A percentile compares a stretch with the other conserved stretches of the same genome.
Evolutionary conservation across 92 coral and sea anemone species (phyloP).

Genomic region (Hydrozoanthus gracilis): DNA sequence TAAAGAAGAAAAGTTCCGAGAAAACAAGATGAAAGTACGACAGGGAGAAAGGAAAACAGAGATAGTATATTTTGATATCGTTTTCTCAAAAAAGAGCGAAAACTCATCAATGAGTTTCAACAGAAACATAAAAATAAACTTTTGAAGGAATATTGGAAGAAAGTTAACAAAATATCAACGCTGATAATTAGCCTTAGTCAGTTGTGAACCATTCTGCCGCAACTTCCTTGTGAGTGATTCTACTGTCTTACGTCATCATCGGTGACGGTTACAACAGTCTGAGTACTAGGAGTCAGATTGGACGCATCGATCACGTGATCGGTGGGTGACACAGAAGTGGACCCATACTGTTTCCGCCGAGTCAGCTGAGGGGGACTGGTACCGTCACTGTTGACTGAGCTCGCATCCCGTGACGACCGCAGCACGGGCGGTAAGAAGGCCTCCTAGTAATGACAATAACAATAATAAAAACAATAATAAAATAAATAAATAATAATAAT

Average conservation of each 20-base stretch:
- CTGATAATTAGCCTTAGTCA: no score
- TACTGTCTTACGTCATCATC: constrained; percentile 68
- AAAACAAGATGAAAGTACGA: no score
- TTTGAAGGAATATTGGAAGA: no score
- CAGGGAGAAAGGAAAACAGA: no score
- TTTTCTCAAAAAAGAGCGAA: no score
- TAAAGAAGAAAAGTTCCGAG: no score
- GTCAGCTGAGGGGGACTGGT: constrained; percentile 85
- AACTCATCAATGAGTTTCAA: no score
- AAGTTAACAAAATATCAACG: no score
- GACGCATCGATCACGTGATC: constrained; percentile 98
- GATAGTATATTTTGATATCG: no score
- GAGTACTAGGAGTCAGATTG: constrained; percentile 84
- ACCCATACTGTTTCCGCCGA: constrained; percentile 84
- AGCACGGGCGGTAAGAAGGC: constrained; percentile 99
- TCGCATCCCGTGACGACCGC: constrained; percentile 74
- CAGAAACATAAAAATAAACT: no score
- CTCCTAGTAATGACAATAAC: constrained; percentile 58
- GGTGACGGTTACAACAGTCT: constrained; percentile 81
- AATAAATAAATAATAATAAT: no score
- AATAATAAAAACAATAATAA: not conserved
- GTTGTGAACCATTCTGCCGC: no score
- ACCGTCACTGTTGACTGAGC: constrained; percentile 53
- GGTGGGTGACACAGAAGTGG: constrained; percentile 48
- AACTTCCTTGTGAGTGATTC: not conserved